Percentiles rank a stretch among this genome's conserved stretches.
Conservation (phyloP, 1,140 invertebrate genomes). For the Hesperophylax magnus region DNA sequence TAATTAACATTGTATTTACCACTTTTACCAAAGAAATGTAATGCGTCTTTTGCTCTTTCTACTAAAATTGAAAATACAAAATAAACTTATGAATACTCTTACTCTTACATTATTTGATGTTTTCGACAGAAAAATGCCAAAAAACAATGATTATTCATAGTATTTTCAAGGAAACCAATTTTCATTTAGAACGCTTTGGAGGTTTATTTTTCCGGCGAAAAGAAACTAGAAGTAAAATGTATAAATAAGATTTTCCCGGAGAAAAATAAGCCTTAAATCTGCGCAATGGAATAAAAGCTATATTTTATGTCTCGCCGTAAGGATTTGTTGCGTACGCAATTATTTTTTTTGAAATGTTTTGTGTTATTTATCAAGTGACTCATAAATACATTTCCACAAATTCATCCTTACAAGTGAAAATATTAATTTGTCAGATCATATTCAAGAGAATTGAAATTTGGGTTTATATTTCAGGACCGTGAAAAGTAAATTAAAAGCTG, state of each 20-base stretch:
- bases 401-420: conserved; percentile 16
- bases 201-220: too few species aligned
- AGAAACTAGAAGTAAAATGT: neutral
- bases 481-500: conserved; percentile 42
- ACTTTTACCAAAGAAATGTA: too few species aligned
- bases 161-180: too few species aligned
- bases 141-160: too few species aligned
- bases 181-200: too few species aligned
- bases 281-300: conserved; percentile 21
- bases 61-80: too few species aligned
- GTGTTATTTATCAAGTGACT: conserved; percentile 37
- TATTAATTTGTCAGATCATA: conserved; percentile 37
- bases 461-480: conserved; percentile 37
- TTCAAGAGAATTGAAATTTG: conserved; percentile 20
- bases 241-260: neutral
- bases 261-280: conserved; percentile 27
- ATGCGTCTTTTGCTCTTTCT: too few species aligned
- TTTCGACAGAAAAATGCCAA: too few species aligned
- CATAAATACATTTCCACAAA: conserved; percentile 34
- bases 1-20: too few species aligned
- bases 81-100: too few species aligned
- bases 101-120: too few species aligned
- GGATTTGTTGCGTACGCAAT: conserved; percentile 36
- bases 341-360: conserved; percentile 33
- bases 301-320: conserved; percentile 28